Evolutionary conservation across 2,888 invertebrate genomes (phyloP).

Genomic region (Drosophila anomelani): DNA sequence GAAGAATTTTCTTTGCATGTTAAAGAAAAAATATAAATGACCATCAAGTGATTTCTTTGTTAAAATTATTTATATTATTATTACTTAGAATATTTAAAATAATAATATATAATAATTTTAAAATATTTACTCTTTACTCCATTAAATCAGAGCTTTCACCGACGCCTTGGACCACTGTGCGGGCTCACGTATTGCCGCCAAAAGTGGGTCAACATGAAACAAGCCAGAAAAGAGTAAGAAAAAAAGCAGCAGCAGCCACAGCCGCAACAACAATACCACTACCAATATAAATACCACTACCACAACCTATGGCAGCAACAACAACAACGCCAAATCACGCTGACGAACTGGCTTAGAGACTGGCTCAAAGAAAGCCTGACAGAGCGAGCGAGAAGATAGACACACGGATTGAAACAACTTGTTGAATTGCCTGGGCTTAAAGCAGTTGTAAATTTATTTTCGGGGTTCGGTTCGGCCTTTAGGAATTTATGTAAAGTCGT

Average conservation of each 20-base stretch:
- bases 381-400: conserved; percentile 33
- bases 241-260: conserved; percentile 61
- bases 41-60: not conserved
- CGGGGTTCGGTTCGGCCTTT: conserved; percentile 54
- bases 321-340: conserved; percentile 70
- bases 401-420: conserved; percentile 26
- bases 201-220: conserved; percentile 80
- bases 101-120: not conserved
- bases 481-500: conserved; percentile 52
- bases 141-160: conserved; percentile 56
- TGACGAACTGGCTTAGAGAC: conserved; percentile 66
- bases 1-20: too few relatives aligned
- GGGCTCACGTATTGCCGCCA: conserved; percentile 67
- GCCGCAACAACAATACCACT: conserved; percentile 37
- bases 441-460: conserved; percentile 50
- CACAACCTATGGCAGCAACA: conserved; percentile 53
- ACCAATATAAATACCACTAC: conserved; percentile 18
- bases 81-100: not conserved
- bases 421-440: conserved; percentile 39
- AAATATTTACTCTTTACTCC: not conserved
- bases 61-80: not conserved
- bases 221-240: conserved; percentile 67
- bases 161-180: conserved; percentile 64
- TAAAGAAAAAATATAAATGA: not conserved
- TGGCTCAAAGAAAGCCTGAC: conserved; percentile 40